Conservation (phyloP, 2,113 vertebrate species). For the Ophiodon elongatus region DNA sequence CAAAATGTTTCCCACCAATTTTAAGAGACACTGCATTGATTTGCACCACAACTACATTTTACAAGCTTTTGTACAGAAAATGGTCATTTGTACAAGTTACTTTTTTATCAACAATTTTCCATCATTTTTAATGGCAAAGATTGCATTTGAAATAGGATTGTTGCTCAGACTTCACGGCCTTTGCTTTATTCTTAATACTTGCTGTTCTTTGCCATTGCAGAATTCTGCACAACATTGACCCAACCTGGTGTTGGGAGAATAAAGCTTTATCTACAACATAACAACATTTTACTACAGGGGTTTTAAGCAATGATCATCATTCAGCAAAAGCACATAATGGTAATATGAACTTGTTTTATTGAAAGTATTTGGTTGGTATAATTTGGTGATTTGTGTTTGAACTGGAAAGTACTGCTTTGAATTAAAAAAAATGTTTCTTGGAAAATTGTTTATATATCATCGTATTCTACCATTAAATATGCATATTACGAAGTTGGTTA, state of each 20-base stretch:
- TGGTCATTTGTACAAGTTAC: constrained; percentile 85
- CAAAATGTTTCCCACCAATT: constrained; percentile 61
- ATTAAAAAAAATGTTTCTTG: constrained; percentile 69
- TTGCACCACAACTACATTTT: constrained; percentile 87
- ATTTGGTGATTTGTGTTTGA: constrained; percentile 69
- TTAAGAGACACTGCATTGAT: constrained; percentile 77
- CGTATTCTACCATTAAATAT: constrained; percentile 77
- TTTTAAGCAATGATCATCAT: constrained; percentile 62
- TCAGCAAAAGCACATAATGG: constrained; percentile 71
- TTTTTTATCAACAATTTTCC: constrained; percentile 87
- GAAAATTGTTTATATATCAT: constrained; percentile 80
- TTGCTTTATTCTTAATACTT: constrained; percentile 74
- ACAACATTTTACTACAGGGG: constrained; percentile 73
- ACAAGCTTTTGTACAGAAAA: constrained; percentile 89
- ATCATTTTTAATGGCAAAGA: constrained; percentile 83
- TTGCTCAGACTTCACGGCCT: constrained; percentile 83
- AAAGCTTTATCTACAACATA: constrained; percentile 70
- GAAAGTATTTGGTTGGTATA: constrained; percentile 68
- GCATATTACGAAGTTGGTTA: constrained; percentile 61
- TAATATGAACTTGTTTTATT: constrained; percentile 60
- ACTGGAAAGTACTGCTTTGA: constrained; percentile 78
- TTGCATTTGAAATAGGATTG: constrained; percentile 67
- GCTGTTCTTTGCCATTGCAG: constrained; percentile 69
- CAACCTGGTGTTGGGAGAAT: constrained; percentile 80
- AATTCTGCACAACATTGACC: constrained; percentile 77